These are phyloP conservation scores for Dioctria linearis DNA, from an alignment of 2,888 invertebrate genomes.

Conservation along the genomic window DNA sequence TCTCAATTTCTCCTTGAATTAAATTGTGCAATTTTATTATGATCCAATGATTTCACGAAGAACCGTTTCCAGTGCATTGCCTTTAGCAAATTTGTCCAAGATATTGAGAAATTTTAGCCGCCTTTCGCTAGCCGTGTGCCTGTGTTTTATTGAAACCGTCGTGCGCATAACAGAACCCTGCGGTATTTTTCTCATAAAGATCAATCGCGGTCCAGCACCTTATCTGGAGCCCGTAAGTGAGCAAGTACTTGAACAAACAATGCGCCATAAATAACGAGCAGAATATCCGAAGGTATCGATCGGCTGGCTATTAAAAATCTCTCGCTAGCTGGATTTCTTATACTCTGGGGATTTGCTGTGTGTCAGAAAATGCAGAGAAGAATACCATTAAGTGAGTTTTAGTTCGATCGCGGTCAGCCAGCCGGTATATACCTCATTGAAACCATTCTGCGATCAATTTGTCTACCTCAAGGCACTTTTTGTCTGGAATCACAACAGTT, in stretches of 20 bases:
- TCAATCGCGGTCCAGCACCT: conserved; percentile 55
- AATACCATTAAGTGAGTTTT: background rate
- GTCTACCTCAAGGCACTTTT: conserved; percentile 17
- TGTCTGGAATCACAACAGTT: conserved; percentile 14
- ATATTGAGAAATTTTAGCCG: conserved; percentile 37
- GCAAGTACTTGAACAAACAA: conserved; percentile 59
- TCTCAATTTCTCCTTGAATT: conserved; percentile 40
- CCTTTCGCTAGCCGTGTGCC: conserved; percentile 33
- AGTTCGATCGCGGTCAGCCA: background rate
- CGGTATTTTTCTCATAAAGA: conserved; percentile 57
- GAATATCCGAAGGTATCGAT: conserved; percentile 42
- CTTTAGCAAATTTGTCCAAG: conserved; percentile 29
- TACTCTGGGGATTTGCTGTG: background rate
- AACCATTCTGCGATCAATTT: conserved; percentile 37
- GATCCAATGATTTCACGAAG: conserved; percentile 30
- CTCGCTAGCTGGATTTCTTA: background rate
- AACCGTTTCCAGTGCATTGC: conserved; percentile 23
- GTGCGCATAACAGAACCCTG: conserved; percentile 42
- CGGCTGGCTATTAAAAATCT: conserved; percentile 18
- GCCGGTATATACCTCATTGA: conserved; percentile 16
- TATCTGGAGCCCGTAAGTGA: conserved; percentile 55
- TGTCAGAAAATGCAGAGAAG: background rate
- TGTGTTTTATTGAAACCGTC: conserved; percentile 47
- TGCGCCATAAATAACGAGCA: conserved; percentile 55
- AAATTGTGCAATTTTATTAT: conserved; percentile 41